These are phyloP conservation scores for Rosalia funebris DNA, from an alignment of 2,888 invertebrate genomes.

Conservation along the genomic window DNA sequence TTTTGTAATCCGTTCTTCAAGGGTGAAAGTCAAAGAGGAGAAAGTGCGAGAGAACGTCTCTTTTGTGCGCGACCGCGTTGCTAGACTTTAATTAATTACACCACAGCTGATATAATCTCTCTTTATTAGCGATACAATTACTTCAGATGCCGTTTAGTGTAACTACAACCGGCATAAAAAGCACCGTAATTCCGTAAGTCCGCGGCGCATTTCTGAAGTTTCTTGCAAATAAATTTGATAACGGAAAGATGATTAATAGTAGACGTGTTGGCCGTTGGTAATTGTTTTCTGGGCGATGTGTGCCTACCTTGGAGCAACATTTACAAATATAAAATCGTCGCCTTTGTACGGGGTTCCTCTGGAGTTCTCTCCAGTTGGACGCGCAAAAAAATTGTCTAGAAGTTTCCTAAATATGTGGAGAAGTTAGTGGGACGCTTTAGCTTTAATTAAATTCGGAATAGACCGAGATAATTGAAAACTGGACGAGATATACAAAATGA, in stretches of 20 bases:
- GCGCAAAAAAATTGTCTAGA: too few relatives aligned
- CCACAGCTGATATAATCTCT: conserved; percentile 29
- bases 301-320: background rate
- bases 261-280: conserved; percentile 7
- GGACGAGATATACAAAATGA: too few relatives aligned
- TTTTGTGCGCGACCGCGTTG: conserved; percentile 26
- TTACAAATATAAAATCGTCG: background rate
- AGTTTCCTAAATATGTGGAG: background rate
- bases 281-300: conserved; percentile 10
- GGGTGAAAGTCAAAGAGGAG: conserved; percentile 58
- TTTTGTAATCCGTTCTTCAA: conserved; percentile 56
- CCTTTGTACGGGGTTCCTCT: too few relatives aligned
- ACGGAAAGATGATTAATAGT: conserved; percentile 19
- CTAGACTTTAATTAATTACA: conserved; percentile 29
- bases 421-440: background rate
- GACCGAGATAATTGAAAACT: too few relatives aligned
- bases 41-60: conserved; percentile 44
- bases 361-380: too few relatives aligned
- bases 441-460: too few relatives aligned
- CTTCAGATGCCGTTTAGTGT: conserved; percentile 14
- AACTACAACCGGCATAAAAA: background rate
- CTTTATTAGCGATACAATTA: conserved; percentile 28
- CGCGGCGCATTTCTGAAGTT: background rate
- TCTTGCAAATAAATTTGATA: conserved; percentile 5
- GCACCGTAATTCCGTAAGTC: background rate